These are phyloP conservation scores for Tinamus major DNA, from an alignment of 2,797 vertebrate species.

Conservation along the genomic window DNA sequence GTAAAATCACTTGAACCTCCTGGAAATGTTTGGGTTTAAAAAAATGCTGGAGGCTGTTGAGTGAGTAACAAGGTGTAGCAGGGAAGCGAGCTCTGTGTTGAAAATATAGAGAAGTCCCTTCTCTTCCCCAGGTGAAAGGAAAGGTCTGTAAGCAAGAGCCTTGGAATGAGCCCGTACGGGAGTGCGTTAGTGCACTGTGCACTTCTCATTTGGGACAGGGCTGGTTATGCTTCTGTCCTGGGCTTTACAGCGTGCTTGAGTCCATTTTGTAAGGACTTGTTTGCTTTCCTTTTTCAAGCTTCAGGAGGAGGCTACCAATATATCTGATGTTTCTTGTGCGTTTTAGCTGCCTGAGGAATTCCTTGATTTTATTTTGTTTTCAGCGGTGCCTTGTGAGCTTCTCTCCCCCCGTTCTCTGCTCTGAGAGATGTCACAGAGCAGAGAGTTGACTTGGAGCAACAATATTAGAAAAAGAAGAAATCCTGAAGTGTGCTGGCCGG, in stretches of 20 bases:
- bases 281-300: background rate
- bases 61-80: background rate
- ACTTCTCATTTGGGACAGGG: background rate
- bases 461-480: background rate
- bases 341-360: background rate
- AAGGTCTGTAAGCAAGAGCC: background rate
- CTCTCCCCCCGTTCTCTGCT: background rate
- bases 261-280: background rate
- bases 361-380: background rate
- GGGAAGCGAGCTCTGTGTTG: background rate
- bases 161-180: background rate
- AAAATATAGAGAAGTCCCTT: background rate
- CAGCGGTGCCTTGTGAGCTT: accelerated
- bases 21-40: background rate
- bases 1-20: background rate
- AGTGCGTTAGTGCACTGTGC: accelerated
- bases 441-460: background rate
- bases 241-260: background rate
- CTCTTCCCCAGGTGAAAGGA: background rate
- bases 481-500: background rate
- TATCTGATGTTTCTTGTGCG: background rate
- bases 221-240: background rate
- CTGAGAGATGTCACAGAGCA: background rate
- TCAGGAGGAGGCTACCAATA: background rate
- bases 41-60: background rate